A percentile compares a stretch with the other conserved stretches of the same genome.
Conservation (phyloP, 1,140 invertebrate species). For the Bombus haemorrhoidalis region DNA sequence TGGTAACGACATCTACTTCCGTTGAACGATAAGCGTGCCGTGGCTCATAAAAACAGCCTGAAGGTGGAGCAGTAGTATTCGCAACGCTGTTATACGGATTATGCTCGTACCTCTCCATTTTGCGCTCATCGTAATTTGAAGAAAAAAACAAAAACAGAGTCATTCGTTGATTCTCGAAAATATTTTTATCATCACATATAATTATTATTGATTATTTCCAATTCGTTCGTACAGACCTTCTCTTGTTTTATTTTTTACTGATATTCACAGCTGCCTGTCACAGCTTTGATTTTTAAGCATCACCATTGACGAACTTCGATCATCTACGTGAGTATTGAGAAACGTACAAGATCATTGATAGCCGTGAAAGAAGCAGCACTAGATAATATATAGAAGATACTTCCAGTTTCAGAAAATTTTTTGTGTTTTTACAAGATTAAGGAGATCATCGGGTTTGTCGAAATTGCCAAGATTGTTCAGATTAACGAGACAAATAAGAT, state of each 20-base stretch:
- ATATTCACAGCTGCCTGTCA: background rate
- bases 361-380: background rate
- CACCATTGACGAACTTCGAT: background rate
- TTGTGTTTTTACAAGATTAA: background rate
- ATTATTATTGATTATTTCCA: background rate
- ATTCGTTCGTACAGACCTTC: background rate
- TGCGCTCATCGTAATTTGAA: too few species aligned
- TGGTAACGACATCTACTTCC: too few species aligned
- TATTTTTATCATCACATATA: too few species aligned
- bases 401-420: background rate
- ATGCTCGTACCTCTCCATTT: too few species aligned
- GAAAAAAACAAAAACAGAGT: too few species aligned
- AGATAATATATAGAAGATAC: background rate
- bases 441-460: background rate
- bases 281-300: background rate
- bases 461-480: background rate
- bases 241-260: too few species aligned
- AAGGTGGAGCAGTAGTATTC: too few species aligned
- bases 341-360: background rate
- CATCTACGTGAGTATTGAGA: background rate
- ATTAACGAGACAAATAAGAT: background rate
- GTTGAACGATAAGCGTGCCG: too few species aligned
- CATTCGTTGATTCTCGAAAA: too few species aligned
- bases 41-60: too few species aligned
- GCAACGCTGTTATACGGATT: too few species aligned